Conservation (phyloP, 2,797 vertebrate species). For the Sitta carolinensis region DNA sequence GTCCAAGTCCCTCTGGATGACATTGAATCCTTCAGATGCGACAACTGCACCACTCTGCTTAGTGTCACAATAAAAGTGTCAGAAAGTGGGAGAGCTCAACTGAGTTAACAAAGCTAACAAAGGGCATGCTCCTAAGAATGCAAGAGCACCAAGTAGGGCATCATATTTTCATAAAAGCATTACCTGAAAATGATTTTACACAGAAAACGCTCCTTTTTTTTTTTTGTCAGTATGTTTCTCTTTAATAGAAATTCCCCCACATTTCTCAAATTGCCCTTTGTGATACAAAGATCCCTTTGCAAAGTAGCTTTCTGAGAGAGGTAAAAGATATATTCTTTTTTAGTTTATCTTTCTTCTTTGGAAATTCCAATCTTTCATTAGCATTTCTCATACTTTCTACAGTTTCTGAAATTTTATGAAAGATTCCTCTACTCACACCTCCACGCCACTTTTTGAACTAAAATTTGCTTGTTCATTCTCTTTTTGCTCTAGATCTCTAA, state of each 20-base stretch:
- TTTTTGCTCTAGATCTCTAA: background rate
- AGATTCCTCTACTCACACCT: background rate
- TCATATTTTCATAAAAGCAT: background rate
- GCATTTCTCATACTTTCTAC: background rate
- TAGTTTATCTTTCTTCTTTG: background rate
- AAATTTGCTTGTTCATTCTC: slow-evolving; percentile 5
- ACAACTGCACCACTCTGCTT: background rate
- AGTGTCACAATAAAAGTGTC: background rate
- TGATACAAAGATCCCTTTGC: background rate
- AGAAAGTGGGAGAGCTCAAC: background rate
- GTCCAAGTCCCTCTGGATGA: background rate
- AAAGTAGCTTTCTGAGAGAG: background rate
- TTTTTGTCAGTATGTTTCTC: background rate
- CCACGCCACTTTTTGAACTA: background rate
- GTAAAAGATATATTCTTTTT: background rate
- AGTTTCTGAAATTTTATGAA: background rate
- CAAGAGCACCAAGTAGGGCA: background rate
- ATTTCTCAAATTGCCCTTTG: background rate
- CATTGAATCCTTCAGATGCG: background rate
- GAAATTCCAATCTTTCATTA: background rate
- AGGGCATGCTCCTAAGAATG: background rate
- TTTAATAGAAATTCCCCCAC: background rate
- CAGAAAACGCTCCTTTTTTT: background rate
- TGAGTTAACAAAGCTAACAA: background rate
- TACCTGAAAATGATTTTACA: background rate